Base-by-base conservation (phyloP, 2,888 invertebrate genomes). In the Tenthredo notha region DNA sequence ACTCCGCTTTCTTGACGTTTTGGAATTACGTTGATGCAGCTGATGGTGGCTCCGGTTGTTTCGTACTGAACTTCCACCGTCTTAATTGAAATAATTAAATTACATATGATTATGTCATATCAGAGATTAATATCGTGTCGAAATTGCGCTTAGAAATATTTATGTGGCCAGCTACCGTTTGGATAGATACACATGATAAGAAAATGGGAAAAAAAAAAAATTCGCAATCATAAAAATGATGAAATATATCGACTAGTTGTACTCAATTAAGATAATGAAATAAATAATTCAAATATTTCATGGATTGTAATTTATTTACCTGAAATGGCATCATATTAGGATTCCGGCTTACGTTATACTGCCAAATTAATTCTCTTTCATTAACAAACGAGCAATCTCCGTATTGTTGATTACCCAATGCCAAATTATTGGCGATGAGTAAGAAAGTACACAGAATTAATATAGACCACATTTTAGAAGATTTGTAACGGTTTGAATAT, bases 11-110 rank as follows among this genome's bases (percentile, higher is more conserved):
- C 87, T 2, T 84, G 85, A 9, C 88, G 88, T 40, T 89, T 87
- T 18, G 47, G 33, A 65, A 25, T 83, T n/a, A 83, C 83, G 67
- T 85, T 85, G 80, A 91, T 89, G 85, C 90, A 90, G 25, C 88
- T 90, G 70, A 90, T 90, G 67, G 84, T 85, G 18, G 85, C 89
- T 6, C 85, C 72, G 12, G 86, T 85, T 29, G 90, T 89, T 40
- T 90, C 90, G 80, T 90, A 91, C 67, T 87, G 87, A 21, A 87
- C 89, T 37, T 89, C 89, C 9, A 87, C 89, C 86, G 89, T 89
- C 90, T 90, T 82, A 29, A 86, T 87, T 21, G 7, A 70, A 80
- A 47, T 25, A 74, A 74, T 77, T n/a, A 47, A 29, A 77, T 43
- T 21, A 70, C 37, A 37, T 37, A 37, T 37, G 47, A 75, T 75